These are phyloP conservation scores for Argyra leucocephala DNA, from an alignment of 2,888 invertebrate species.

Conservation along the genomic window DNA sequence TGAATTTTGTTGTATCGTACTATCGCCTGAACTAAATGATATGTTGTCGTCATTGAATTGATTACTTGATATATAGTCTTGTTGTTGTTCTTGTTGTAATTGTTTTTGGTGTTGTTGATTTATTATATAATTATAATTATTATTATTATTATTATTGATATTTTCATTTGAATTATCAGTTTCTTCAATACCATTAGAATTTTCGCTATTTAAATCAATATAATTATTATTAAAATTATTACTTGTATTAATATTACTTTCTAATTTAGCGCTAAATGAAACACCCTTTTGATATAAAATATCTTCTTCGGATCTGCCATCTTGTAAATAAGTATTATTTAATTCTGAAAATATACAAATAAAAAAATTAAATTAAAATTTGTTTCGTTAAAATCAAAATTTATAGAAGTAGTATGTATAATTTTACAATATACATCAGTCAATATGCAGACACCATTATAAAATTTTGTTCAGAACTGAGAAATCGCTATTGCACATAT, in stretches of 20 bases:
- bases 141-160: constrained; percentile 17
- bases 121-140: too few relatives aligned
- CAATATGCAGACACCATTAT: too few relatives aligned
- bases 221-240: constrained; percentile 19
- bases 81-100: background rate
- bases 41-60: constrained; percentile 39
- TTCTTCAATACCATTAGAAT: background rate
- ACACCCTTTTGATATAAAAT: constrained; percentile 69
- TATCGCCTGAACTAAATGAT: constrained; percentile 32
- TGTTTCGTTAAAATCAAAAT: too few relatives aligned
- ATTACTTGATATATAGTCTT: constrained; percentile 27
- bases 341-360: constrained; percentile 51
- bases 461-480: too few relatives aligned
- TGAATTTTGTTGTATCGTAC: background rate
- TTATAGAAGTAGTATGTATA: too few relatives aligned
- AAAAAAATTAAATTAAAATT: too few relatives aligned
- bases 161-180: constrained; percentile 16
- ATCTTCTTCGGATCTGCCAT: constrained; percentile 54
- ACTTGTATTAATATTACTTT: constrained; percentile 34
- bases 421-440: too few relatives aligned
- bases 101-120: constrained; percentile 20
- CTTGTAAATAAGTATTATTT: constrained; percentile 57
- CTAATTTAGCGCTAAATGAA: constrained; percentile 66
- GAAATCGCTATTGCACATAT: too few relatives aligned
- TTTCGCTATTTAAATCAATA: constrained; percentile 11